phyloP scores from a whole-genome alignment of 2,797 vertebrate genomes.

The Epinephelus coioides region DNA sequence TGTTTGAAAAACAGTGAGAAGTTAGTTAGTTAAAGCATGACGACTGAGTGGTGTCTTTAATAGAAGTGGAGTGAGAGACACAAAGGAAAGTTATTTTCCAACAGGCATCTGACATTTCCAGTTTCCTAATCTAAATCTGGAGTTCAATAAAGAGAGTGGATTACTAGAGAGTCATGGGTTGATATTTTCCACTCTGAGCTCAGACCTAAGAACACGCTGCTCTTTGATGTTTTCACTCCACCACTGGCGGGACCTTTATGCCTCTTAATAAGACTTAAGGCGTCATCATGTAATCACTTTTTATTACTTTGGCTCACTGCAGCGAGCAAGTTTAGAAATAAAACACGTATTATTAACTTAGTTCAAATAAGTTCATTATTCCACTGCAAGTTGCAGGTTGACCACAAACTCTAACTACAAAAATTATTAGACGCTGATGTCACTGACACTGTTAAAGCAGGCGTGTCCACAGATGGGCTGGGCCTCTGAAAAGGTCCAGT shows the following conservation, averaged over 20 bases:
- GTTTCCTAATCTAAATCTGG: constrained; percentile 23
- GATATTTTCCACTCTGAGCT: constrained; percentile 41
- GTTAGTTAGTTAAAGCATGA: too few species aligned
- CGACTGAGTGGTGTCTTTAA: too few species aligned
- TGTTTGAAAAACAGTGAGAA: background rate
- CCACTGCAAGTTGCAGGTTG: background rate
- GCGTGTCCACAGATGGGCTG: too few species aligned
- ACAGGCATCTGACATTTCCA: constrained; percentile 26
- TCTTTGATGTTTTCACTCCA: constrained; percentile 21
- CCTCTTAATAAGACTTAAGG: constrained; percentile 17
- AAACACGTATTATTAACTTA: background rate
- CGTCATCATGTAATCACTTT: background rate
- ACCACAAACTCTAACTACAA: background rate
- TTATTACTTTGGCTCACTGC: constrained; percentile 2
- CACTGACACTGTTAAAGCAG: background rate
- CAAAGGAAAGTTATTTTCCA: constrained; percentile 7
- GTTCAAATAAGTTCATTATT: background rate
- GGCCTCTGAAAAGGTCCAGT: too few species aligned
- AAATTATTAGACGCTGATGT: background rate
- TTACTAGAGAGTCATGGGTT: constrained; percentile 39
- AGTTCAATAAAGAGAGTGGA: constrained; percentile 41
- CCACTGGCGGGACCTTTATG: constrained; percentile 30
- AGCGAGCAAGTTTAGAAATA: background rate
- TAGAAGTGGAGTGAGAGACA: background rate
- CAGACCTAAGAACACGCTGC: constrained; percentile 22